Evolutionary conservation across 2,113 vertebrate genomes (phyloP).

Genomic region (Centrocercus urophasianus): DNA sequence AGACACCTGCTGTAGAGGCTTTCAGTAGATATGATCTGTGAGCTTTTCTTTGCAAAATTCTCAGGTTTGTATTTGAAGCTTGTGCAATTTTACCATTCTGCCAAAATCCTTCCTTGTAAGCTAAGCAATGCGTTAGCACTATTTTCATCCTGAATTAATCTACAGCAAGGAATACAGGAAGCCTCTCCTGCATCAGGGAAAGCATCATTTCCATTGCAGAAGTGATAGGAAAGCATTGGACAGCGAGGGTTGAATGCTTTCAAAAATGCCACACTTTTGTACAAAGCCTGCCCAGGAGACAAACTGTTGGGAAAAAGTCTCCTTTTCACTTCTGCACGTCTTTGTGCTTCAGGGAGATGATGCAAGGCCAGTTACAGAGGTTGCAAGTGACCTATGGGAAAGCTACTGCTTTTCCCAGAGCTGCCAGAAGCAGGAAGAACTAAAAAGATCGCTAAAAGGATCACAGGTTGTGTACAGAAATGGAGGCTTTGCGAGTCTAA

Average conservation of each 20-base stretch:
- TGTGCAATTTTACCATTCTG: not conserved
- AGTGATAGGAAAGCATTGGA: not conserved
- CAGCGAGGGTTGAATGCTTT: not conserved
- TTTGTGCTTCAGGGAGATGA: not conserved
- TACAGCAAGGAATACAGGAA: not conserved
- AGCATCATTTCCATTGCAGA: not conserved
- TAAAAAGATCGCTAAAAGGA: not conserved
- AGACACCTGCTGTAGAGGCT: not conserved
- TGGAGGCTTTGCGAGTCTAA: not conserved
- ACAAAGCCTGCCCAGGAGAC: not conserved
- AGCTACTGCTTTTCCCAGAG: not conserved
- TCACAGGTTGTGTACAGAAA: not conserved
- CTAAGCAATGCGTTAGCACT: not conserved
- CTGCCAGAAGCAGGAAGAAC: not conserved
- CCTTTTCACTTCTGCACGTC: not conserved
- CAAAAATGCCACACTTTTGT: not conserved
- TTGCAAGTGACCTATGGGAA: not conserved
- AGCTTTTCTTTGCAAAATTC: not conserved
- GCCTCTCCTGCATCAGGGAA: not conserved
- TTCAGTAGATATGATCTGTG: not conserved
- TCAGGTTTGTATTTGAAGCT: not conserved
- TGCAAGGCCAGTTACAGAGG: not conserved
- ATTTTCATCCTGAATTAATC: fast-evolving
- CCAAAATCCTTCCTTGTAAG: not conserved
- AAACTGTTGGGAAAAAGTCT: not conserved